A percentile compares a stretch with the other conserved stretches of the same genome.
Evolutionary conservation across 2,797 vertebrate genomes (phyloP).

Genomic region (Acropternis orthonyx): DNA sequence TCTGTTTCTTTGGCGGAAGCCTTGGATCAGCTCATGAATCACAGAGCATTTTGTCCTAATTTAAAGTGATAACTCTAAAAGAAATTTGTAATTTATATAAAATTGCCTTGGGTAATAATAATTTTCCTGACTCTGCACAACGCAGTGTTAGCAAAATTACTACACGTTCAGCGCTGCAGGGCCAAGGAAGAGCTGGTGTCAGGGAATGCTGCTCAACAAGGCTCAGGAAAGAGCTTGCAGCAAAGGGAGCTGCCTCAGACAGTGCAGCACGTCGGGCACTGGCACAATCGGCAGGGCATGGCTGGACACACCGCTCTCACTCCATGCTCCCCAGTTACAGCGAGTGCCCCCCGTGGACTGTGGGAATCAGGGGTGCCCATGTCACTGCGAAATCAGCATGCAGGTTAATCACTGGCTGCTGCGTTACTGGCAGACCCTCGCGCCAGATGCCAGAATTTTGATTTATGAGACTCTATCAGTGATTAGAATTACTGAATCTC

Average conservation of each 20-base stretch:
- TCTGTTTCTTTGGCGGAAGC: neutral
- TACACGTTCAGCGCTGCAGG: neutral
- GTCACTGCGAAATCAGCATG: accelerated
- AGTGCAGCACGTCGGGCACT: accelerated
- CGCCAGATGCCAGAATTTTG: neutral
- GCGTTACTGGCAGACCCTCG: neutral
- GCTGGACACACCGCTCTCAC: accelerated
- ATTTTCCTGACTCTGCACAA: constrained; percentile 4
- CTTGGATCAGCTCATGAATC: neutral
- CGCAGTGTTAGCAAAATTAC: neutral
- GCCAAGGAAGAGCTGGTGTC: neutral
- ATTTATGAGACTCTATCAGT: neutral
- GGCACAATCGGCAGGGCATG: accelerated
- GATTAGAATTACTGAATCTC: neutral
- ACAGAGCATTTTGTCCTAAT: constrained; percentile 7
- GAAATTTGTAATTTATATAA: constrained; percentile 17
- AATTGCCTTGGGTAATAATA: neutral
- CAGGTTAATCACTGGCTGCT: neutral
- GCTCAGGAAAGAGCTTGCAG: neutral
- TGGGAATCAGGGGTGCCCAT: neutral
- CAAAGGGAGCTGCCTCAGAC: neutral
- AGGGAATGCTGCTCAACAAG: neutral
- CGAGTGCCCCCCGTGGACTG: accelerated
- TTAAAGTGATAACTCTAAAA: constrained; percentile 15
- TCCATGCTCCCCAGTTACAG: neutral